Evolutionary conservation across 2,797 vertebrate genomes (phyloP).

Genomic region (Glyptemys insculpta): DNA sequence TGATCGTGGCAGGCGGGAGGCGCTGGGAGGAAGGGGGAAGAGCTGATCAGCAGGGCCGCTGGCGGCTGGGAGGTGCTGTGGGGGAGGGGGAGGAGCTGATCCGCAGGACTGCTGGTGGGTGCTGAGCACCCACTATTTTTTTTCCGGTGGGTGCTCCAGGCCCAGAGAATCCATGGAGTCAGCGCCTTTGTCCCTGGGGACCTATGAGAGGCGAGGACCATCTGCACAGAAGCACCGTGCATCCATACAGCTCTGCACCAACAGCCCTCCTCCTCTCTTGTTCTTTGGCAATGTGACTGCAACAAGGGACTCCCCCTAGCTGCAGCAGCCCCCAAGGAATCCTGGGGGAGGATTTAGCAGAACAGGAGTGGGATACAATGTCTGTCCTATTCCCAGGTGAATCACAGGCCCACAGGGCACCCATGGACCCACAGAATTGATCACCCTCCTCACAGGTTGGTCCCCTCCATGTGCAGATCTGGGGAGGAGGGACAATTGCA

Average conservation of each 20-base stretch:
- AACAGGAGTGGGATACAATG: neutral
- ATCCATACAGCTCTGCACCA: neutral
- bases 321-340: neutral
- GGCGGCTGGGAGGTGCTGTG: too few relatives aligned
- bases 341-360: neutral
- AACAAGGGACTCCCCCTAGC: neutral
- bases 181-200: neutral
- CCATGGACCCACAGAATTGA: neutral
- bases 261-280: neutral
- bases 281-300: neutral
- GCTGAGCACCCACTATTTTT: too few relatives aligned
- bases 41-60: too few relatives aligned
- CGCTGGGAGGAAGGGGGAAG: too few relatives aligned
- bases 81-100: too few relatives aligned
- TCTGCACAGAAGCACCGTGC: neutral
- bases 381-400: fast-evolving
- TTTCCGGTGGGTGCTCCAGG: fast-evolving
- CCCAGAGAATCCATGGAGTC: neutral
- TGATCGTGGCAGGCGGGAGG: too few relatives aligned
- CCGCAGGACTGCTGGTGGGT: too few relatives aligned
- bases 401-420: fast-evolving
- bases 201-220: neutral
- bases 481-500: neutral
- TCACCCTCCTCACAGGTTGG: neutral
- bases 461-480: fast-evolving